These are phyloP conservation scores for Pelodiscus sinensis DNA, from an alignment of 2,113 vertebrate genomes.

Conservation along the genomic window DNA sequence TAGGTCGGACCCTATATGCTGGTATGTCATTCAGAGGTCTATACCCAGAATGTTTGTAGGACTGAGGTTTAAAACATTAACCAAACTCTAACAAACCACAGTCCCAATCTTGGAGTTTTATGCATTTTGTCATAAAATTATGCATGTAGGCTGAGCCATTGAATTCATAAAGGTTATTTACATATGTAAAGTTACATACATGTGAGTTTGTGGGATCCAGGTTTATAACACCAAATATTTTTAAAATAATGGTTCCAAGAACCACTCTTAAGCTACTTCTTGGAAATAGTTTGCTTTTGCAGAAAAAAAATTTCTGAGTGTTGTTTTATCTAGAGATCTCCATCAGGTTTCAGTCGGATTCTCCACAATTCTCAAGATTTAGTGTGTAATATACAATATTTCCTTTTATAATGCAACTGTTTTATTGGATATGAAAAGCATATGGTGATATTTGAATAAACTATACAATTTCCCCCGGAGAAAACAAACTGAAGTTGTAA, in stretches of 20 bases:
- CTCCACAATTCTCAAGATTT: slow-evolving; percentile 40
- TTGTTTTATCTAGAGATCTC: slow-evolving; percentile 26
- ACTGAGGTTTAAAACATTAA: slow-evolving; percentile 21
- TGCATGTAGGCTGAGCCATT: background rate
- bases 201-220: slow-evolving; percentile 48
- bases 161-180: slow-evolving; percentile 48
- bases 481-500: slow-evolving; percentile 34
- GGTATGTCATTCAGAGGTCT: background rate
- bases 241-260: slow-evolving; percentile 29
- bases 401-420: slow-evolving; percentile 25
- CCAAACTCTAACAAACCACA: slow-evolving; percentile 27
- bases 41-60: background rate
- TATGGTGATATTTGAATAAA: slow-evolving; percentile 67
- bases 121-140: slow-evolving; percentile 33
- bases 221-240: slow-evolving; percentile 41
- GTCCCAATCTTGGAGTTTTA: slow-evolving; percentile 27
- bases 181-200: slow-evolving; percentile 46
- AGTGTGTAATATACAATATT: slow-evolving; percentile 23
- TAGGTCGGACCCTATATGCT: background rate
- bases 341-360: slow-evolving; percentile 25
- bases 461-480: slow-evolving; percentile 41
- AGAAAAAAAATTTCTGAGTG: slow-evolving; percentile 32
- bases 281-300: slow-evolving; percentile 20
- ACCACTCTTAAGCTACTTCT: slow-evolving; percentile 52
- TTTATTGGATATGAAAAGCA: slow-evolving; percentile 56